These are phyloP conservation scores for Poeciliopsis gracilis DNA, from an alignment of 2,797 vertebrate genomes.

Conservation along the genomic window DNA sequence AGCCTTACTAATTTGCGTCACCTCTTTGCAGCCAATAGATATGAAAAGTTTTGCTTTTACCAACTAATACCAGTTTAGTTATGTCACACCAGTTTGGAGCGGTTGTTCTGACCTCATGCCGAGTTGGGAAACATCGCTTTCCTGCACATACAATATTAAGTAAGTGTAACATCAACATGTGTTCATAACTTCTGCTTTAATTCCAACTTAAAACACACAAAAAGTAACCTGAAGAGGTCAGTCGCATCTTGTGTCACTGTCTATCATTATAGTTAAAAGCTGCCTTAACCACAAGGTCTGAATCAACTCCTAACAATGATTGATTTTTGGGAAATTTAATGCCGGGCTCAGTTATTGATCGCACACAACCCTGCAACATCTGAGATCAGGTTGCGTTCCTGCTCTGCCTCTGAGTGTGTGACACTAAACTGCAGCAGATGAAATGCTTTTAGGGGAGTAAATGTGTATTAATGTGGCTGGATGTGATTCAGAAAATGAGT, in stretches of 20 bases:
- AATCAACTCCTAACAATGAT: slow-evolving; percentile 72
- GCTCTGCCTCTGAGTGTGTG: slow-evolving; percentile 44
- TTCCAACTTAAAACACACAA: not conserved
- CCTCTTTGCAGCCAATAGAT: slow-evolving; percentile 53
- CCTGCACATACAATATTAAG: not conserved
- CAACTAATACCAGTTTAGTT: slow-evolving; percentile 22
- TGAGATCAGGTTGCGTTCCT: slow-evolving; percentile 60
- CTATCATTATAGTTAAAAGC: slow-evolving; percentile 70
- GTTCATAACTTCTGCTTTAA: not conserved
- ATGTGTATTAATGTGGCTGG: slow-evolving; percentile 62
- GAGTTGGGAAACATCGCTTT: slow-evolving; percentile 17
- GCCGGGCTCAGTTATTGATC: slow-evolving; percentile 72
- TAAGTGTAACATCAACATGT: slow-evolving; percentile 7
- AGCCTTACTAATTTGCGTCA: slow-evolving; percentile 40
- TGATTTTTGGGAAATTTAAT: slow-evolving; percentile 76
- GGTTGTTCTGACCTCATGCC: slow-evolving; percentile 7
- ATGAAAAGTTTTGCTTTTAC: slow-evolving; percentile 31
- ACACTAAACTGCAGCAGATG: slow-evolving; percentile 42
- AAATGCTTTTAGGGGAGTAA: slow-evolving; percentile 56
- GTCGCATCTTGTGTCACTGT: slow-evolving; percentile 38
- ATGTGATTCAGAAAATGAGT: slow-evolving; percentile 58
- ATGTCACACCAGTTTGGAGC: slow-evolving; percentile 21
- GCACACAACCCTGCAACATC: slow-evolving; percentile 44
- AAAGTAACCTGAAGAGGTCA: slow-evolving; percentile 5
- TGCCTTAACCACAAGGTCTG: slow-evolving; percentile 59